Evolutionary conservation across 2,888 invertebrate genomes (phyloP), one percentile per base, ranked within the genome.

Genomic region (Clivina fossor): DNA sequence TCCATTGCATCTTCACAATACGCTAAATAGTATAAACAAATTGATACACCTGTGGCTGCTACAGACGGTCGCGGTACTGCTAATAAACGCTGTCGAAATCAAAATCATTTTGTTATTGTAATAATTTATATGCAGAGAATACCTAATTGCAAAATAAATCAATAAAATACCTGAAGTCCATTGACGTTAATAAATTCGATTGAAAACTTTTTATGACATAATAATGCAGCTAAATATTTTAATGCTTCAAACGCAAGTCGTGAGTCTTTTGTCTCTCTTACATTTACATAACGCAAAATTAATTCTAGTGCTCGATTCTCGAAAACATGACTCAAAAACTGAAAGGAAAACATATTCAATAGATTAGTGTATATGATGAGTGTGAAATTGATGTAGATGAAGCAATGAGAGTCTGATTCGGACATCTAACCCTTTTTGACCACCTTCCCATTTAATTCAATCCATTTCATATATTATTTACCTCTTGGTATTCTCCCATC

Each of bases 1-100:
- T 98, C 97, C 93, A 99, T 95, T 0, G 96, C 94, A 73, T 98
- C 97, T 70, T 95, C 95, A 69, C 93, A 94, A 75, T 96, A 97
- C 0, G 95, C 94, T 54, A 99, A 78, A 75, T 97, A 98, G 75
- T 97, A 98, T 26, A 99, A 79, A 64, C 96, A 95, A 59, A 97
- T 91, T 0, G 96, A 93, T 1, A 97, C 96, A 9, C 94, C 98
- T 0, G 96, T 96, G 1, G 97, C 93, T 0, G 97, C 94, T 44
- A 97, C 88, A 24, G 95, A 94, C 0, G 95, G 96, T 22, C 93
- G 80, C 0, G 94, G 93, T 1, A 99, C 92, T 70, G 90, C 88
- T 9, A 98, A 77, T 44, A 53, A 53, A 35, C 44, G 53, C 53
- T 53, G 20, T 4, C 11, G 18, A 28, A 22, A 18, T 33, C n/a